Evolutionary conservation across 1,140 invertebrate genomes (phyloP).

Genomic region (Solen grandis): DNA sequence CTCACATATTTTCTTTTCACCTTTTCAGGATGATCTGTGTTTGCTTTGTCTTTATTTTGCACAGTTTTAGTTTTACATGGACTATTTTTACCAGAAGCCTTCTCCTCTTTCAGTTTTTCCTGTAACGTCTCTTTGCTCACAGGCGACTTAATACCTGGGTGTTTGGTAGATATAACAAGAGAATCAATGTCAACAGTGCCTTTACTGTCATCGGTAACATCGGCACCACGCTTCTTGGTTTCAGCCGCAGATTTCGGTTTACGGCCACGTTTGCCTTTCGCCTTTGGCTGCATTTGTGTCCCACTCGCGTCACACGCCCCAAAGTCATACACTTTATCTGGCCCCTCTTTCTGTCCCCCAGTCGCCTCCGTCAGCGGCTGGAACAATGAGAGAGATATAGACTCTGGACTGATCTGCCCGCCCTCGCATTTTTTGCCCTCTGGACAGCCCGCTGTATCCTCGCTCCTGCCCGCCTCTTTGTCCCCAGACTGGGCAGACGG

Average conservation of each 20-base stretch:
- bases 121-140: background rate
- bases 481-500: too few relatives aligned
- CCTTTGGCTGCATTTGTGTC: background rate
- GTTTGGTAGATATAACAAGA: conserved; percentile 6
- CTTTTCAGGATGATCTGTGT: conserved; percentile 8
- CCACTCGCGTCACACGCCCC: background rate
- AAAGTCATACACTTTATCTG: background rate
- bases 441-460: too few relatives aligned
- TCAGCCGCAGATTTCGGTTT: conserved; percentile 4
- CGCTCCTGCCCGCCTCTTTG: too few relatives aligned
- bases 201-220: too few relatives aligned
- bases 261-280: background rate
- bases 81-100: background rate
- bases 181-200: too few relatives aligned
- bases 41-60: conserved; percentile 8
- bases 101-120: background rate
- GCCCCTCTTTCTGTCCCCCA: background rate
- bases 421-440: too few relatives aligned
- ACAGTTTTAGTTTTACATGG: background rate
- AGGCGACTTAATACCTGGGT: conserved; percentile 12
- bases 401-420: background rate
- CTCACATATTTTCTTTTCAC: conserved; percentile 51
- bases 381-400: conserved; percentile 36
- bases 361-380: conserved; percentile 20
- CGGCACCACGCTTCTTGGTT: too few relatives aligned